Evolutionary conservation across 1,140 invertebrate genomes (phyloP).

Genomic region (Amphibalanus amphitrite): DNA sequence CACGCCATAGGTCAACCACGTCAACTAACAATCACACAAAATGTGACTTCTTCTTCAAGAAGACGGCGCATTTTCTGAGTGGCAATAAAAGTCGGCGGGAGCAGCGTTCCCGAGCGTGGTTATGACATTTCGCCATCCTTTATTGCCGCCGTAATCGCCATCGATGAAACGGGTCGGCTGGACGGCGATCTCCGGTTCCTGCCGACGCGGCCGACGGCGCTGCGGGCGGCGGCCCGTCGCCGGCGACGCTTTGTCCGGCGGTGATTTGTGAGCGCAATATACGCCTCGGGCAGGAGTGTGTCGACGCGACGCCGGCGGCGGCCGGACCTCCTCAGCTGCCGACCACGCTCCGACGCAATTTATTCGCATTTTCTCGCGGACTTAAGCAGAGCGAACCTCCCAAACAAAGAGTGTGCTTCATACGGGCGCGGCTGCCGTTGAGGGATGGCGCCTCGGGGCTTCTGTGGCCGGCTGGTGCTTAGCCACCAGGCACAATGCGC

Average conservation of each 20-base stretch:
- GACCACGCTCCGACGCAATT: background rate
- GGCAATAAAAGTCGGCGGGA: background rate
- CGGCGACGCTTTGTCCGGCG: background rate
- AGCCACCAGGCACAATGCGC: no score
- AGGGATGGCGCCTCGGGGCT: no score
- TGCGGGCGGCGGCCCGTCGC: background rate
- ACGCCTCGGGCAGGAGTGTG: background rate
- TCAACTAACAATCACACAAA: no score
- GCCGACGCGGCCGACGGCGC: no score
- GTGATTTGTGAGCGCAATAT: conserved; percentile 1
- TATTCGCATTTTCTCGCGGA: background rate
- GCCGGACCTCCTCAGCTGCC: background rate
- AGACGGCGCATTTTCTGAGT: background rate
- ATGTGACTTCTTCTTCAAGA: background rate
- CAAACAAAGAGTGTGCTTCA: background rate
- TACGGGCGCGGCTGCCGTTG: background rate
- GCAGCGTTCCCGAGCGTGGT: background rate
- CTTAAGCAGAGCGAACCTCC: background rate
- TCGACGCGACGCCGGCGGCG: background rate
- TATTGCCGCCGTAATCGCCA: conserved; percentile 1
- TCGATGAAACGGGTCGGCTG: background rate
- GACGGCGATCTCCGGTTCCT: background rate
- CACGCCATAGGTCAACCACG: no score
- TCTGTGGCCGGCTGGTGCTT: no score
- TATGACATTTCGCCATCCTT: background rate